Evolutionary conservation across 2,113 vertebrate species (phyloP).

Genomic region (Aphyosemion australe): DNA sequence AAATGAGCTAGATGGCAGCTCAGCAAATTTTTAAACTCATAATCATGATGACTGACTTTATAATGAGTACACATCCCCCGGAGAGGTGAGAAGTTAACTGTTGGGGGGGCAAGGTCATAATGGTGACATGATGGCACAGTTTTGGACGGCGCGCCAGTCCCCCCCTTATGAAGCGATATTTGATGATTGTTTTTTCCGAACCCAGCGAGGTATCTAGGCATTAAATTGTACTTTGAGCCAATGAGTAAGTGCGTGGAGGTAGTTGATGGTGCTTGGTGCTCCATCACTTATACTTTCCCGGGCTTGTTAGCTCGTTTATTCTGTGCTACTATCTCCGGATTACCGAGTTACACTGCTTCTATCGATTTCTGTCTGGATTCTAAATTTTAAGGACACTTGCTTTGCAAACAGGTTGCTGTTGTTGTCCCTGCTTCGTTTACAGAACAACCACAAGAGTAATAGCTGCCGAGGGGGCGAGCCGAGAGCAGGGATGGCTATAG

Average conservation of each 20-base stretch:
- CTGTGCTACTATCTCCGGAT: conserved; percentile 58
- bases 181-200: conserved; percentile 31
- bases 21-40: conserved; percentile 79
- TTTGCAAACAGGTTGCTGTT: conserved; percentile 65
- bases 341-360: conserved; percentile 64
- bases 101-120: conserved; percentile 54
- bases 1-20: conserved; percentile 67
- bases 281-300: conserved; percentile 30
- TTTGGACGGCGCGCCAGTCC: conserved; percentile 26
- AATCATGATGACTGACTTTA: conserved; percentile 77
- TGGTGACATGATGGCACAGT: conserved; percentile 48
- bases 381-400: conserved; percentile 71
- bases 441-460: conserved; percentile 65
- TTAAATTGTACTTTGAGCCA: conserved; percentile 22
- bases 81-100: conserved; percentile 62
- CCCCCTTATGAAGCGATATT: conserved; percentile 33
- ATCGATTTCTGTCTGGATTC: conserved; percentile 69
- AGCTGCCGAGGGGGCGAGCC: conserved; percentile 41
- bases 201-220: conserved; percentile 26
- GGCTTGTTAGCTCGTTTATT: conserved; percentile 50
- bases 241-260: conserved; percentile 23
- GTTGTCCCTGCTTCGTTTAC: conserved; percentile 71
- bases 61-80: conserved; percentile 69
- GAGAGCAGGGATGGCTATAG: conserved; percentile 39
- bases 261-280: conserved; percentile 35